Conservation (phyloP, 2,113 vertebrate species). For the Cairina moschata region DNA sequence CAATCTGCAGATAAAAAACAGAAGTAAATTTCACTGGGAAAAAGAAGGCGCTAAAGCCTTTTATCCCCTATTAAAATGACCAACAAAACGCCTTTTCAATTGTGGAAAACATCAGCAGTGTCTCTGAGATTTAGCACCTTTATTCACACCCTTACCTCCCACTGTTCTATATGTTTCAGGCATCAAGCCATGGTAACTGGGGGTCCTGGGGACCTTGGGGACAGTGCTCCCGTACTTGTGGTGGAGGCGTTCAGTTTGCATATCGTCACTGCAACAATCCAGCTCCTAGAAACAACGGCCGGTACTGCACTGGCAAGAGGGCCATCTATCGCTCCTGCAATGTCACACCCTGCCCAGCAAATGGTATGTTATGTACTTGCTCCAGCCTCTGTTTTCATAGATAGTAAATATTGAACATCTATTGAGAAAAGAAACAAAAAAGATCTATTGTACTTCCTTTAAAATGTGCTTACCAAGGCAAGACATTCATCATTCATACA, state of each 20-base stretch:
- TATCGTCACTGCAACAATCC: slow-evolving; percentile 96
- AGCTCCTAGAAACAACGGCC: slow-evolving; percentile 91
- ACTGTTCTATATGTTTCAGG: slow-evolving; percentile 74
- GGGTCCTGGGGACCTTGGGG: slow-evolving; percentile 98
- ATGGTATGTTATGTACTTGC: slow-evolving; percentile 75
- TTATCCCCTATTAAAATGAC: not conserved
- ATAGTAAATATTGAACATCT: not conserved
- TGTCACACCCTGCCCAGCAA: slow-evolving; percentile 80
- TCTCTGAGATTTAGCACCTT: not conserved
- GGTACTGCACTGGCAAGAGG: slow-evolving; percentile 95
- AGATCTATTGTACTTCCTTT: not conserved
- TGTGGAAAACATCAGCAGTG: not conserved
- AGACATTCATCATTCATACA: not conserved
- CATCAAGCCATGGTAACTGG: slow-evolving; percentile 96
- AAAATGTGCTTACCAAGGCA: not conserved
- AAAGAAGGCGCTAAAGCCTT: not conserved
- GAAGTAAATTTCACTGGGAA: not conserved
- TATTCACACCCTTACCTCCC: not conserved
- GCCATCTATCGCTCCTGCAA: slow-evolving; percentile 93
- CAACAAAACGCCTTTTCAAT: not conserved
- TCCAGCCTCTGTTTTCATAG: not conserved
- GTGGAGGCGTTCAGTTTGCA: slow-evolving; percentile 94
- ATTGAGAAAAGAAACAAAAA: not conserved
- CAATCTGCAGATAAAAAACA: not conserved
- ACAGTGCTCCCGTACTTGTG: slow-evolving; percentile 90